Evolutionary conservation across 2,113 vertebrate species (phyloP), one percentile per base, ranked within the genome.

Genomic region (Microcebus lehilahytsara): DNA sequence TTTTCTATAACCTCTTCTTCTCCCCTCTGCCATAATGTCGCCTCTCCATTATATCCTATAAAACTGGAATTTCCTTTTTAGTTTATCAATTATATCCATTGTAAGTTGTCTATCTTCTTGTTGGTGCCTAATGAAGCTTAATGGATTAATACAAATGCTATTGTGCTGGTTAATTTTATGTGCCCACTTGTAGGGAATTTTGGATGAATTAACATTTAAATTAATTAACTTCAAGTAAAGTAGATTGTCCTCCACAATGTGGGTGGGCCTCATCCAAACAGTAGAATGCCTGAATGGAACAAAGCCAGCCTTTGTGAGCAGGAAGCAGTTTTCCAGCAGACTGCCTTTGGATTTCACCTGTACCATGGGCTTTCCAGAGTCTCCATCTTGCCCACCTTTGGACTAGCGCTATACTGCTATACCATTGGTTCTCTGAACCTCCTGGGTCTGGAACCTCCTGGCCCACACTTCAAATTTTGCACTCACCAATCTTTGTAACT

Each of bases 121-220:
- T 69, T 11, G 66, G 17, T n/a, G 66, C 80, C 56, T 79, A 84
- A 37, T 40, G 92, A 62, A 11, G 11, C 2, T 19, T 25, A 40
- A 77, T 25, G 9, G 0, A 71, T 89, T 62, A 75, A 60, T 42
- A 53, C 53, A 66, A 91, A 89, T 46, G 3, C 0, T 46, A 58
- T 23, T 84, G 1, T 49, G 27, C 81, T 49, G 17, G 13, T 74
- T 81, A 53, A n/a, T 91, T 84, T 49, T 69, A 58, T 51, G 5
- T 81, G 60, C 87, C 23, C 77, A 12, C 17, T 81, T 88, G 27
- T 16, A 94, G 16, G 16, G 2, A 42, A 13, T 40, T 92, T 56
- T 56, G 40, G 34, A 60, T 81, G 46, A 71, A 91, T 69, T 75
- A 85, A 34, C 20, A 46, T 66, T 91, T 90, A 58, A 81, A 22